A percentile compares a stretch with the other conserved stretches of the same genome.
phyloP scores from a whole-genome alignment of 2,797 vertebrate species.

The Eulemur coronatus region DNA sequence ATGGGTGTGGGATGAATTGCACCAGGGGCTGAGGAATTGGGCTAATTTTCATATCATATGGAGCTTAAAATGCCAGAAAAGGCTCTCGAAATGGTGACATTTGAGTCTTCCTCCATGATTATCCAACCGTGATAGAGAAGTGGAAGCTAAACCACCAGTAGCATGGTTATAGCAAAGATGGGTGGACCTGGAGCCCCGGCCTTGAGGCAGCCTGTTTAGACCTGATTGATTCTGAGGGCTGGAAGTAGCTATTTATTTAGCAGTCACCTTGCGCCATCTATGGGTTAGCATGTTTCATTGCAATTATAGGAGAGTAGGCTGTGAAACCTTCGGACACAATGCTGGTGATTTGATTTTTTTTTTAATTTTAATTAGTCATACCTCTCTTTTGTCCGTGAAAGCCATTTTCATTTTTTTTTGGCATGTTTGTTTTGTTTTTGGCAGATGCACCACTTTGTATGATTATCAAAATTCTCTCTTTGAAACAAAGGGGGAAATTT shows the following conservation, averaged over 20 bases:
- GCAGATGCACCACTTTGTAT: not conserved
- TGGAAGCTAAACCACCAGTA: not conserved
- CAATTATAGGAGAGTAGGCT: not conserved
- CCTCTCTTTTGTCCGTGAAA: not conserved
- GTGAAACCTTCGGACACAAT: not conserved
- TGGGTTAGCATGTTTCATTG: slow-evolving; percentile 24
- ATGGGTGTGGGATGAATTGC: not conserved
- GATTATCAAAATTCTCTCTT: not conserved
- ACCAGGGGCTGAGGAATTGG: not conserved
- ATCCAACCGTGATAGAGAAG: not conserved
- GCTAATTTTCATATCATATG: not conserved
- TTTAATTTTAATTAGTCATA: not conserved
- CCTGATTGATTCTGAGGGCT: not conserved
- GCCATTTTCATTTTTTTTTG: not conserved
- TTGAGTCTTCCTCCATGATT: not conserved
- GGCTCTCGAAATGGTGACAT: not conserved
- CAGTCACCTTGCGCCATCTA: slow-evolving; percentile 72
- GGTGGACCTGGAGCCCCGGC: not conserved
- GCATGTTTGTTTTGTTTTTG: not conserved
- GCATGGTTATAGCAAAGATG: not conserved
- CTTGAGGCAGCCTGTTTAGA: not conserved
- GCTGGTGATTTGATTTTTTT: not conserved
- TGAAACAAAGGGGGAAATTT: not conserved
- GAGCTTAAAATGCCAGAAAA: not conserved
- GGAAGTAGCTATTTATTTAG: not conserved